These are phyloP conservation scores for Hypercompe scribonia DNA, from an alignment of 2,888 invertebrate genomes.

Conservation along the genomic window DNA sequence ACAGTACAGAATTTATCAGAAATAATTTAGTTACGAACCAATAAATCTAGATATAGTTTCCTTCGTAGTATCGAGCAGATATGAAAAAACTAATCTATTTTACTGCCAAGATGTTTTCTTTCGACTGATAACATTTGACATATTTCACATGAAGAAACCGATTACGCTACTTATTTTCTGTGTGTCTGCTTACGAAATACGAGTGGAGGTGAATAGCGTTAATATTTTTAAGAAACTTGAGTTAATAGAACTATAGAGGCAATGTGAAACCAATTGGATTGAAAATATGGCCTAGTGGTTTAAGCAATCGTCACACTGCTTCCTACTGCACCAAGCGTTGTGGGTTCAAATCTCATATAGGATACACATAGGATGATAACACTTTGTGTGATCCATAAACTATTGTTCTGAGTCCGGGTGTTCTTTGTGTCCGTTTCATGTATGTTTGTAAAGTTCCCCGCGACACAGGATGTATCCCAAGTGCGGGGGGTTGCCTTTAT, in stretches of 20 bases:
- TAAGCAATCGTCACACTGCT: too few relatives aligned
- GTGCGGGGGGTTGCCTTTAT: too few relatives aligned
- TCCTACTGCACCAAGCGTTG: too few relatives aligned
- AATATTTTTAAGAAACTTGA: background rate
- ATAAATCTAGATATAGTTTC: background rate
- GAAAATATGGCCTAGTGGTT: too few relatives aligned
- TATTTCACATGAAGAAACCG: constrained; percentile 3
- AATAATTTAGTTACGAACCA: background rate
- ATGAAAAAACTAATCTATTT: background rate
- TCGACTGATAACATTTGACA: background rate
- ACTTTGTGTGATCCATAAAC: too few relatives aligned
- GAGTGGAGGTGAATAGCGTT: background rate
- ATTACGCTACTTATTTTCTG: background rate
- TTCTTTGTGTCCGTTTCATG: too few relatives aligned
- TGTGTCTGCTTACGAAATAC: constrained; percentile 4
- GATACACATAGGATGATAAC: too few relatives aligned
- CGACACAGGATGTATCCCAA: too few relatives aligned
- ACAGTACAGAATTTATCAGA: too few relatives aligned
- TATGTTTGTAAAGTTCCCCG: too few relatives aligned
- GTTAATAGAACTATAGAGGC: background rate
- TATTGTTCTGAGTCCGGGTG: too few relatives aligned
- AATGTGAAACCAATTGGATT: background rate
- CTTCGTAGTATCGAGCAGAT: background rate
- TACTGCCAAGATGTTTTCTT: background rate
- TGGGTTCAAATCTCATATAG: too few relatives aligned